These are phyloP conservation scores for Pseudoips prasinana DNA, from an alignment of 2,888 invertebrate species.

Conservation along the genomic window DNA sequence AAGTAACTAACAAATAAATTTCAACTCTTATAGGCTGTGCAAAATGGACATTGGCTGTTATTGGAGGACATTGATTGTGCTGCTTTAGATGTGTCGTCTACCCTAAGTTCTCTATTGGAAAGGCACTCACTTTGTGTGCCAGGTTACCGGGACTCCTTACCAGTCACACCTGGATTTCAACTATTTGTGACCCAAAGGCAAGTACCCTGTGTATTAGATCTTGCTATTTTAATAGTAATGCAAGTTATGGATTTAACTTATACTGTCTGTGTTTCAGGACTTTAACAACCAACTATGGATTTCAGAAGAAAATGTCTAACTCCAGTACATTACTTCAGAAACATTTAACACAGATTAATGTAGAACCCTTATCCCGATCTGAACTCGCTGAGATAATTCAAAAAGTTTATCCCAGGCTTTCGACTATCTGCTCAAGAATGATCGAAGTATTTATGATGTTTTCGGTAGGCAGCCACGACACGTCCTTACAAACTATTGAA, in stretches of 20 bases:
- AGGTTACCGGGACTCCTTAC: slow-evolving; percentile 92
- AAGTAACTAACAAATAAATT: no score
- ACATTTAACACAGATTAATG: slow-evolving; percentile 90
- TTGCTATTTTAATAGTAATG: no score
- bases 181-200: slow-evolving; percentile 95
- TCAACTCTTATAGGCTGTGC: slow-evolving; percentile 86
- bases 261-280: slow-evolving; percentile 68
- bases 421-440: slow-evolving; percentile 88
- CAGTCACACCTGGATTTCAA: slow-evolving; percentile 93
- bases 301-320: slow-evolving; percentile 84
- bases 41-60: slow-evolving; percentile 94
- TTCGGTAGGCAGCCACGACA: slow-evolving; percentile 85
- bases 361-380: slow-evolving; percentile 88
- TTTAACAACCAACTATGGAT: slow-evolving; percentile 82
- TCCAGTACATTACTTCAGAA: slow-evolving; percentile 89
- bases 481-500: slow-evolving; percentile 66
- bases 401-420: slow-evolving; percentile 85
- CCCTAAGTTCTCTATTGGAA: slow-evolving; percentile 92
- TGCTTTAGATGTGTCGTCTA: slow-evolving; percentile 94
- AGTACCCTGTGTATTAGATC: no score
- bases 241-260: no score
- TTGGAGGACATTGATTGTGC: slow-evolving; percentile 98
- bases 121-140: slow-evolving; percentile 91
- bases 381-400: slow-evolving; percentile 89
- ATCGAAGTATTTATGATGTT: slow-evolving; percentile 92